These are phyloP conservation scores for Pomacea canaliculata DNA, from an alignment of 2,888 invertebrate species.

Conservation along the genomic window DNA sequence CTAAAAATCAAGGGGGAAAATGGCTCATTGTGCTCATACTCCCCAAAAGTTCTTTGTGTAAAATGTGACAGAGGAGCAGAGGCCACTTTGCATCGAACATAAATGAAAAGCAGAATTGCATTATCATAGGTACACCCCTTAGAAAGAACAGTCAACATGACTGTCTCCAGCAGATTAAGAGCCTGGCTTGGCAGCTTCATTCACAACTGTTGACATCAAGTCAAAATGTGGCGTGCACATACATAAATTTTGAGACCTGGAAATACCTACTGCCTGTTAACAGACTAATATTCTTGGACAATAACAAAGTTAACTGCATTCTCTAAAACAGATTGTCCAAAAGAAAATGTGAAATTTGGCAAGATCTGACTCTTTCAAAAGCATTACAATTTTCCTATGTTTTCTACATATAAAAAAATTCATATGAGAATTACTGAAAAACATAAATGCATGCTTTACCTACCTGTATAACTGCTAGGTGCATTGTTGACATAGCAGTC, in stretches of 20 bases:
- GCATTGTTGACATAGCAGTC: slow-evolving; percentile 81
- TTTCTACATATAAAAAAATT: too few relatives aligned
- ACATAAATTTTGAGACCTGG: too few relatives aligned
- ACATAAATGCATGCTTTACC: background rate
- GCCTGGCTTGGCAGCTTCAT: slow-evolving; percentile 85
- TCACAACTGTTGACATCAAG: slow-evolving; percentile 74
- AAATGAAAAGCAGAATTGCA: slow-evolving; percentile 81
- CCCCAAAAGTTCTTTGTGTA: slow-evolving; percentile 64
- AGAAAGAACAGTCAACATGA: slow-evolving; percentile 80
- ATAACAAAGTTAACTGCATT: too few relatives aligned
- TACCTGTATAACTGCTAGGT: slow-evolving; percentile 82
- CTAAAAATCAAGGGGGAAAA: too few relatives aligned
- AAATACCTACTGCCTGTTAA: too few relatives aligned
- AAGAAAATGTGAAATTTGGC: background rate
- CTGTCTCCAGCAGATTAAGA: slow-evolving; percentile 78
- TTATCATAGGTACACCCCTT: slow-evolving; percentile 87
- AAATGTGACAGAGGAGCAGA: slow-evolving; percentile 32
- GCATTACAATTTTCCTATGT: too few relatives aligned
- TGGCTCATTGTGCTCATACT: slow-evolving; percentile 53
- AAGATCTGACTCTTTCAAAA: slow-evolving; percentile 4
- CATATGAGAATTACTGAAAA: background rate
- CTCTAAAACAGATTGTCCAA: too few relatives aligned
- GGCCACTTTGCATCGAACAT: slow-evolving; percentile 85
- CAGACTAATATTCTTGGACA: too few relatives aligned
- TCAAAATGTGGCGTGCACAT: background rate